These are phyloP conservation scores for Sapayoa aenigma DNA, from an alignment of 2,113 vertebrate genomes.

Conservation along the genomic window DNA sequence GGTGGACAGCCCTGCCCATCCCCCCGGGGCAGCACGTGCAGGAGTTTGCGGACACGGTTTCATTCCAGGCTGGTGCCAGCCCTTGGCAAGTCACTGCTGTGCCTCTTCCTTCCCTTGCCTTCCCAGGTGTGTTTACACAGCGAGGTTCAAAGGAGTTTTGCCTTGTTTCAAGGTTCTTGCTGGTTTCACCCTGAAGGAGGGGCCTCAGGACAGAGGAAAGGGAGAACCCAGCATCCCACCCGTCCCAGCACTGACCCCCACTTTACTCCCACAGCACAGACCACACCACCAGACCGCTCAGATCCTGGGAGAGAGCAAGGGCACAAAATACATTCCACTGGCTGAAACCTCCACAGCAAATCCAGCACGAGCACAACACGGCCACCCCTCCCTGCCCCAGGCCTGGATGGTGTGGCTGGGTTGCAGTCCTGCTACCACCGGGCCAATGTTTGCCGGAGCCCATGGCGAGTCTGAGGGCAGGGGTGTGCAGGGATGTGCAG, in stretches of 20 bases:
- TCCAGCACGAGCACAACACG: accelerated
- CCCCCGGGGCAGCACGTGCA: accelerated
- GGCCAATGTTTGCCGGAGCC: background rate
- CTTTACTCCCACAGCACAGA: background rate
- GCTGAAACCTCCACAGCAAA: background rate
- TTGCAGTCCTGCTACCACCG: background rate
- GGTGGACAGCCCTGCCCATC: background rate
- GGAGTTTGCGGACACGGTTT: background rate
- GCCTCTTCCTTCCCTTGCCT: background rate
- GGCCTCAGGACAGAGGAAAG: background rate
- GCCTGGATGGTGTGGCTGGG: background rate
- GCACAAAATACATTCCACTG: background rate
- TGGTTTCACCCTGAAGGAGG: accelerated
- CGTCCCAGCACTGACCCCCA: background rate
- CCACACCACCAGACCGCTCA: background rate
- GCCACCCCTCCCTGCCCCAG: accelerated
- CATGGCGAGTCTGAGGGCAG: accelerated
- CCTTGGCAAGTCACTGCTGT: background rate
- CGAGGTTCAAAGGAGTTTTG: background rate
- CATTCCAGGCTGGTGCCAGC: background rate
- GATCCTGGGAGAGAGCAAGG: background rate
- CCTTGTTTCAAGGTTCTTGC: background rate
- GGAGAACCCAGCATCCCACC: background rate
- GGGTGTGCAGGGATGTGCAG: accelerated
- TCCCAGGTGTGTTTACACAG: background rate